Base-by-base conservation (phyloP, 2,797 vertebrate species). In the Semotilus atromaculatus region DNA sequence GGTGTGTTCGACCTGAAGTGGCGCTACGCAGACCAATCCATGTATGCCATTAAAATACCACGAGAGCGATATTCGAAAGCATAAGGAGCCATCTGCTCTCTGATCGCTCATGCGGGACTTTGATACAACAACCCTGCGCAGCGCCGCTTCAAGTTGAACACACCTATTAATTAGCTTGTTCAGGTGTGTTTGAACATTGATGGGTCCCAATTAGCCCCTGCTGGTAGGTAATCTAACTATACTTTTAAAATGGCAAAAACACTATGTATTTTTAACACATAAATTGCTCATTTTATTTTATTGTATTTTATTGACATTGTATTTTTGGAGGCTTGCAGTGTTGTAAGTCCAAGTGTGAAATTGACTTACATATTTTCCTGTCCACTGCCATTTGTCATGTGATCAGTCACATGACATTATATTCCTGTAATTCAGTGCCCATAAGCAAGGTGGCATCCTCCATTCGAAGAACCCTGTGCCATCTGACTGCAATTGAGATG, bases 351-450 rank as follows among this genome's bases (percentile, higher is more conserved):
- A 23, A 34, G 48, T 3, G 6, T 53, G 14, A 75, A 75, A 36
- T 36, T 3, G 19, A 14, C 45, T 53, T 36, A 55, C 21, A n/a
- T 55, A n/a, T 58, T 75, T 75, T 11, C 31, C 21, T 75, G 73
- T 36, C 73, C 53, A 40, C 23, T 40, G 34, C 23, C 34, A 55
- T 75, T 75, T 55, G 21, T 55, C 73, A 55, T 60, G 53, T 77
- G 74, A 77, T 77, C 74, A 77, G 53, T 77, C 53, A 77, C 53
- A 76, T 40, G 75, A 29, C 74, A 60, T 31, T 60, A 77, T 77
- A 77, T 40, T 77, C 36, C 34, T 60, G 36, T 77, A 60, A 29
- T 60, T 58, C 55, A 77, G 31, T 60, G 34, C 75, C 34, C 53
- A 77, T 40, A 29, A 77, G 55, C 7, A 77, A 77, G 5, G 60